phyloP scores from a whole-genome alignment of 2,888 invertebrate species.

The Drosophila fungiperda region DNA sequence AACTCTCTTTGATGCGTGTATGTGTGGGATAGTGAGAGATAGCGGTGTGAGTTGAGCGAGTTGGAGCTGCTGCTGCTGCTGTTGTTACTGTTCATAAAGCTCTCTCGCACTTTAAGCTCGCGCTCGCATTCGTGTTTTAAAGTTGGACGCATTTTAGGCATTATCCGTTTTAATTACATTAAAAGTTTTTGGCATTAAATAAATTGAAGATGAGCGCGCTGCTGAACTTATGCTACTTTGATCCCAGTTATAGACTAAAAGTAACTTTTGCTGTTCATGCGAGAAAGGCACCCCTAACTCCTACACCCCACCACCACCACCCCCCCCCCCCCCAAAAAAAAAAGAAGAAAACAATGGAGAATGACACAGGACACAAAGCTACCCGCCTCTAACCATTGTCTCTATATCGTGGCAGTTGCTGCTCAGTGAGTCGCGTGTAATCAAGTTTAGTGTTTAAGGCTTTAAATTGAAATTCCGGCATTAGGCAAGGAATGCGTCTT shows the following conservation, averaged over 20 bases:
- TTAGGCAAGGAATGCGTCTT: conserved; percentile 75
- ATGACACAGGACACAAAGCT: conserved; percentile 34
- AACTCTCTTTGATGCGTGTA: conserved; percentile 37
- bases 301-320: background rate
- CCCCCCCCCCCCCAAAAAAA: background rate
- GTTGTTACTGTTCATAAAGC: conserved; percentile 51
- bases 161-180: conserved; percentile 78
- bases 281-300: conserved; percentile 35
- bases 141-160: conserved; percentile 65
- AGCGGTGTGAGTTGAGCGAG: conserved; percentile 10
- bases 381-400: conserved; percentile 3
- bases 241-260: conserved; percentile 62
- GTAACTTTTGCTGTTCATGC: conserved; percentile 73
- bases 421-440: conserved; percentile 74
- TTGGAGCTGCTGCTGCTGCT: background rate
- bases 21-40: conserved; percentile 10
- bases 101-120: conserved; percentile 32
- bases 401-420: conserved; percentile 34
- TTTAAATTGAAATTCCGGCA: conserved; percentile 83
- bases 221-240: conserved; percentile 76
- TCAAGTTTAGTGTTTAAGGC: conserved; percentile 81
- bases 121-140: conserved; percentile 36
- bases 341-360: conserved; percentile 44
- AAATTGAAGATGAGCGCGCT: conserved; percentile 69
- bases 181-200: conserved; percentile 75